Base-by-base conservation (phyloP, 2,113 vertebrate genomes). In the Triplophysa siluroides region DNA sequence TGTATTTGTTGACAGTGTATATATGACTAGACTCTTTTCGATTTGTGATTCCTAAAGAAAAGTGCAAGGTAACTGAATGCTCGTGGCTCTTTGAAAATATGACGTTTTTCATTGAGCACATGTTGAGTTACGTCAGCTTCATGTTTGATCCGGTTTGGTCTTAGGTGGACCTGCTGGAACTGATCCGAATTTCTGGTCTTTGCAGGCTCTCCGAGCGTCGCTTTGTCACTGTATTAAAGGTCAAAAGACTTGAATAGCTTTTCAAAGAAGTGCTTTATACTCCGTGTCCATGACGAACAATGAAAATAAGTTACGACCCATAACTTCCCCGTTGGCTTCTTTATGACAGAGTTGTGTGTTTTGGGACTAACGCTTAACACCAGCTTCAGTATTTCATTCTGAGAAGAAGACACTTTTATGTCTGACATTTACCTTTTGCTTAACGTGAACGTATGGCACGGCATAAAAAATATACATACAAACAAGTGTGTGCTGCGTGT, bases 201-300 rank as follows among this genome's bases (percentile, higher is more conserved):
- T 38, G 29, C 21, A 70, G 75, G 58, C 14, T 78, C 72, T 81
- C 72, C 33, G 41, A 70, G 60, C 38, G 8, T 80, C 73, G n/a
- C 26, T 80, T 81, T 75, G 67, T 71, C 45, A 72, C 21, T 41
- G 11, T 18, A 24, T 18, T 38, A 82, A 81, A 78, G 79, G 50
- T 80, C 72, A 82, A 87, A 85, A 26, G 60, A 66, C 23, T 47
- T 73, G 76, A 83, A 83, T 75, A 78, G 64, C 21, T 41, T 74
- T 78, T 71, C 78, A 71, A 80, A 78, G 64, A 78, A 75, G 41
- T 58, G 47, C 19, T 62, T 10, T 66, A 58, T 75, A 63, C 54
- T 64, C 29, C 0, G 33, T 47, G 66, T 78, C 68, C 2, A 19
- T 68, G 52, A 61, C 24, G 66, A 81, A 71, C 43, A 78, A 83